Conservation (phyloP, 2,113 vertebrate genomes). For the Capreolus pygargus region DNA sequence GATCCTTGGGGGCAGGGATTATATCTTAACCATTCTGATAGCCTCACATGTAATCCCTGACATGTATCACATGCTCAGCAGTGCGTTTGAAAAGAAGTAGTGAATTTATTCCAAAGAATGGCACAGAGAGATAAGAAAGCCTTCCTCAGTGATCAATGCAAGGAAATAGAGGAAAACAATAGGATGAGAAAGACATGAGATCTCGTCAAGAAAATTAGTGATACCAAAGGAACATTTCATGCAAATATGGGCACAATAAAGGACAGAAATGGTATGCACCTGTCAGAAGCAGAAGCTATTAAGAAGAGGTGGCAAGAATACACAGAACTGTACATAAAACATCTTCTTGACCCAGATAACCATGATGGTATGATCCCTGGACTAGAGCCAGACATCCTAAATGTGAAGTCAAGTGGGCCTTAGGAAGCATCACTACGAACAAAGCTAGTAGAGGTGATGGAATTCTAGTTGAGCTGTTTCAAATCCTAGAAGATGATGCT, state of each 20-base stretch:
- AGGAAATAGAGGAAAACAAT: neutral
- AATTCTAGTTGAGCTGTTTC: neutral
- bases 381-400: neutral
- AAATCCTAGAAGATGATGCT: neutral
- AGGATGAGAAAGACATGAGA: neutral
- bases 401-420: neutral
- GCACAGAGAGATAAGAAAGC: neutral
- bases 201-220: neutral
- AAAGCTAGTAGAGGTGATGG: neutral
- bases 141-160: neutral
- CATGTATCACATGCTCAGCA: neutral
- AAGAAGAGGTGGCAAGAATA: neutral
- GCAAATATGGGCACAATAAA: neutral
- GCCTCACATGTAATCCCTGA: neutral
- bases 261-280: neutral
- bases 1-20: neutral
- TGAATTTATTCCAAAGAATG: neutral
- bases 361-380: neutral
- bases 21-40: neutral
- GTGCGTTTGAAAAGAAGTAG: neutral
- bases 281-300: neutral
- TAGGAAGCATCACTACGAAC: neutral
- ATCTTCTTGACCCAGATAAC: neutral
- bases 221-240: neutral
- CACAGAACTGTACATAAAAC: neutral